These are phyloP conservation scores for Riparia riparia DNA, from an alignment of 2,113 vertebrate genomes.

Conservation along the genomic window DNA sequence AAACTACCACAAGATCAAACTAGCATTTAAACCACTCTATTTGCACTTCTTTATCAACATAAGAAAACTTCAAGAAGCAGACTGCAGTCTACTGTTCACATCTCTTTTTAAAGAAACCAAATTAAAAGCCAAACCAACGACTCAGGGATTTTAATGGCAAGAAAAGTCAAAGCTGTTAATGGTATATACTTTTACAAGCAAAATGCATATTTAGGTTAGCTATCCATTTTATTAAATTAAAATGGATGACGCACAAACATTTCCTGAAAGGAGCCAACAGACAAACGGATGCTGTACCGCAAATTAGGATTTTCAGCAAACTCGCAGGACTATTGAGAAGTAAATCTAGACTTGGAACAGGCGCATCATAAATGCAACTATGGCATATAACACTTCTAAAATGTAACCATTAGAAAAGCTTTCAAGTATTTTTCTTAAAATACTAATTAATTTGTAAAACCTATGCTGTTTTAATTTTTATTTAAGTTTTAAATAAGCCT, in stretches of 20 bases:
- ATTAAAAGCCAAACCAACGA: background rate
- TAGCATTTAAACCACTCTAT: background rate
- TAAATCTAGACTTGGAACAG: background rate
- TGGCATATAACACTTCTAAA: background rate
- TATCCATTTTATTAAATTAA: background rate
- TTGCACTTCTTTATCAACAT: background rate
- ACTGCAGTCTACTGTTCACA: background rate
- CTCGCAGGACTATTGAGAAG: background rate
- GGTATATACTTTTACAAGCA: background rate
- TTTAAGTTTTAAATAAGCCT: background rate
- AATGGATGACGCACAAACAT: background rate
- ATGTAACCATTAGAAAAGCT: background rate
- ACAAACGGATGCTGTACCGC: background rate
- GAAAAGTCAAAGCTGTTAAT: background rate
- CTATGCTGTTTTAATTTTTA: background rate
- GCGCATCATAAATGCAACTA: background rate
- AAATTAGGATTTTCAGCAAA: background rate
- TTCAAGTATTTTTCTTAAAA: background rate
- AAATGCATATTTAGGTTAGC: background rate
- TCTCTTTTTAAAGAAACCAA: background rate
- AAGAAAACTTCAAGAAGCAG: background rate
- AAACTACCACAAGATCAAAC: background rate
- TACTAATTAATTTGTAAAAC: background rate
- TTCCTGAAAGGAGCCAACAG: background rate
- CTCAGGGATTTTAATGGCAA: background rate